Evolutionary conservation across 2,888 invertebrate species (phyloP), one percentile per base, ranked within the genome.

Genomic region (Apotomis capreana): DNA sequence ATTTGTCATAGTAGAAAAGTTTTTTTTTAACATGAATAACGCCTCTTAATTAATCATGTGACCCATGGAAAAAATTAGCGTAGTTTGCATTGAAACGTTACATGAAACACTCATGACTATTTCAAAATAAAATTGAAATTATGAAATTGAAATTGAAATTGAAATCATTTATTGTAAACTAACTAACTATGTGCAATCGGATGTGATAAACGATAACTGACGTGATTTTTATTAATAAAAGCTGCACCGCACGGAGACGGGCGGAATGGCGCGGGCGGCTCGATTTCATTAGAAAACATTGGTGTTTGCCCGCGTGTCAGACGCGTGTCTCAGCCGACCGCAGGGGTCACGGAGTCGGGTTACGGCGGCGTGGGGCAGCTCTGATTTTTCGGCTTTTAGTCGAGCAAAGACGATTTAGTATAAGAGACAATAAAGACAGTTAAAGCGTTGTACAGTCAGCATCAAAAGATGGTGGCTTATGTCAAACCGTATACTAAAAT

Each of bases 261-360:
- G 51, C 52, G 57, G 67, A 74, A 67, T 72, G 74, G 64, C 57
- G 74, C 60, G 62, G 61, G 51, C 26, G 68, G 71, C 71, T 85
- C 85, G 80, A 84, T 87, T 87, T 87, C 84, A 85, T 87, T 84
- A 84, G 84, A 85, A 81, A 84, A 84, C 80, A 81, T 80, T 78
- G 76, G 75, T 85, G 85, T 87, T 84, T 84, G 83, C 84, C 76
- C 80, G 79, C 83, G 84, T 83, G 87, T 74, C 80, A 68, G 83
- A 73, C 83, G 82, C 87, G 87, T 87, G 87, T 74, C 84, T 76
- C 77, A 81, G 78, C 76, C 75, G 78, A 78, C 76, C 77, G 74
- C 75, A 63, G 71, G 74, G 74, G 73, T 72, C 76, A 69, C 74
- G 77, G 76, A 8, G 62, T 72, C 58, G 58, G 58, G 71, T 72